A percentile compares a stretch with the other conserved stretches of the same genome.
Conservation (phyloP, 2,797 vertebrate species). For the Oceanodroma leucorhoa region DNA sequence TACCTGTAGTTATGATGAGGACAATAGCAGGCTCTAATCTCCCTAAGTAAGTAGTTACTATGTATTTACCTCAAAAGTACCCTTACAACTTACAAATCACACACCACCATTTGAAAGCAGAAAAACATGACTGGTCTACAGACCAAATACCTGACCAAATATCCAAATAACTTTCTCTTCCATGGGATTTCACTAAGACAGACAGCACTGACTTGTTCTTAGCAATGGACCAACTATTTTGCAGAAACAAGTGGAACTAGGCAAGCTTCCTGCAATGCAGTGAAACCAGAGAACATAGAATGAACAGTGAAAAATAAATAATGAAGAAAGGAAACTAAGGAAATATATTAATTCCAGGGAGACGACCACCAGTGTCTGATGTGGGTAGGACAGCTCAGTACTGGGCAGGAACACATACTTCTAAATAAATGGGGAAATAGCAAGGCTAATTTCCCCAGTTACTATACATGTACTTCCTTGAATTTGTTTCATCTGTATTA, state of each 20-base stretch:
- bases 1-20: neutral
- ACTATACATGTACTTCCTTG: neutral
- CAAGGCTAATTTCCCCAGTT: neutral
- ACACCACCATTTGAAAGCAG: neutral
- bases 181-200: neutral
- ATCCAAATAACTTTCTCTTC: neutral
- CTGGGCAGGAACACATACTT: neutral
- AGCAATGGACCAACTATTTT: neutral
- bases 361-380: neutral
- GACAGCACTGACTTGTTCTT: neutral
- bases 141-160: neutral
- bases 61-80: neutral
- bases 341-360: neutral
- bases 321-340: neutral
- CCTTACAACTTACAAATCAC: neutral
- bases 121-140: neutral
- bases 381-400: neutral
- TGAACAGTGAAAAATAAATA: neutral
- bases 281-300: neutral
- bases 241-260: neutral
- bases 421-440: neutral
- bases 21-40: neutral
- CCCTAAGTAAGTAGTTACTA: neutral
- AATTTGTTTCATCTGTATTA: neutral
- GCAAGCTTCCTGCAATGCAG: neutral